Evolutionary conservation across 1,140 invertebrate genomes (phyloP).

Genomic region (Monomorium pharaonis): DNA sequence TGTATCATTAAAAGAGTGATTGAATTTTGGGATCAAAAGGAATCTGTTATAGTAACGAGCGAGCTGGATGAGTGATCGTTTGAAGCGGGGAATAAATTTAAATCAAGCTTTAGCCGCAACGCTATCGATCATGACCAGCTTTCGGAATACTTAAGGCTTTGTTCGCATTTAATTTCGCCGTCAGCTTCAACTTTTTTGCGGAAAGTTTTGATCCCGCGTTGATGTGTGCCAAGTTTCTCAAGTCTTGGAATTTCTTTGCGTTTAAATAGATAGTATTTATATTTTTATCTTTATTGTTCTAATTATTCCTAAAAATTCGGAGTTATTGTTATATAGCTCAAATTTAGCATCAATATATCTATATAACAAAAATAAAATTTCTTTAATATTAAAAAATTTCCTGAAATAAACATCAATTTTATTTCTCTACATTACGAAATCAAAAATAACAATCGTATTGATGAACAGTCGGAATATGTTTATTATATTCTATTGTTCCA

Average conservation of each 20-base stretch:
- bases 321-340: not conserved
- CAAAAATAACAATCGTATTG: not conserved
- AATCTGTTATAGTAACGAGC: conserved; percentile 28
- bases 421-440: not conserved
- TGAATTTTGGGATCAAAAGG: conserved; percentile 43
- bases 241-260: not conserved
- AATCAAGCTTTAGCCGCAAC: conserved; percentile 51
- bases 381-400: not conserved
- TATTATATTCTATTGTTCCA: not conserved
- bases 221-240: conserved; percentile 6
- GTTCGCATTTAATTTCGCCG: conserved; percentile 41
- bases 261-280: not conserved
- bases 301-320: not conserved
- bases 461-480: not conserved
- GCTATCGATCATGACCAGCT: conserved; percentile 44
- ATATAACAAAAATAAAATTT: not conserved
- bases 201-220: conserved; percentile 5
- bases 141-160: conserved; percentile 41
- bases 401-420: not conserved
- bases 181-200: conserved; percentile 18
- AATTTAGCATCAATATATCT: not conserved
- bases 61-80: conserved; percentile 37
- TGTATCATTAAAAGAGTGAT: conserved; percentile 31
- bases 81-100: conserved; percentile 40
- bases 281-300: not conserved